Base-by-base conservation (phyloP, 2,888 invertebrate genomes). In the Nymphalis polychloros region DNA sequence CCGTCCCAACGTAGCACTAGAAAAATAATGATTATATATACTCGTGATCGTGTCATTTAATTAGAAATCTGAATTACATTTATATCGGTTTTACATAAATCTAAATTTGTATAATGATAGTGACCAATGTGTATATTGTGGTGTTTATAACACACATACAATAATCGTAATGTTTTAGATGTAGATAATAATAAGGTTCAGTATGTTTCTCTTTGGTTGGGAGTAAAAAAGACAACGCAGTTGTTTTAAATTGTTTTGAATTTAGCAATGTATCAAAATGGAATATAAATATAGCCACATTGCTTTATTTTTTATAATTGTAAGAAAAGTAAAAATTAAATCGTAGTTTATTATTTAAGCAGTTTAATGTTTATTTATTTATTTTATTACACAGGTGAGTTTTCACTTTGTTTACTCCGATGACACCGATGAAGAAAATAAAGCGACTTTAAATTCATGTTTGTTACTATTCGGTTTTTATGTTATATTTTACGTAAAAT, bases 221-320 rank as follows among this genome's bases (percentile, higher is more conserved):
- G 35, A 1, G 10, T 13, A 41, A 10, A 49, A 49, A n/a, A 49
- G 8, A n/a, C 6, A 27, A 16, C 20, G 53, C 20, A 53, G 17
- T 20, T 53, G 20, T 20, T 27, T 23, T 19, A 27, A 27, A 53
- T 27, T 16, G 20, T 27, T 53, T 52, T n/a, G 7, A 20, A 23
- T 8, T 20, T 8, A n/a, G 20, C n/a, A 41, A 4, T 13, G 3
- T 41, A 10, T 41, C 41, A 4, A 41, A 41, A 41, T 41, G 41
- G 41, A 13, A 13, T 41, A 41, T 41, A 57, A 57, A 6, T 41
- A 57, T 57, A 8, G 19, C 8, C n/a, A 57, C n/a, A 19, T 41
- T 41, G 4, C 41, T 47, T 19, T 63, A 7, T 47, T 55, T 53
- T 17, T 63, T 20, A 20, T 53, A 46, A 46, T 55, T 23, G 63